Conservation (phyloP, 1,140 invertebrate species). For the Diprion similis region DNA sequence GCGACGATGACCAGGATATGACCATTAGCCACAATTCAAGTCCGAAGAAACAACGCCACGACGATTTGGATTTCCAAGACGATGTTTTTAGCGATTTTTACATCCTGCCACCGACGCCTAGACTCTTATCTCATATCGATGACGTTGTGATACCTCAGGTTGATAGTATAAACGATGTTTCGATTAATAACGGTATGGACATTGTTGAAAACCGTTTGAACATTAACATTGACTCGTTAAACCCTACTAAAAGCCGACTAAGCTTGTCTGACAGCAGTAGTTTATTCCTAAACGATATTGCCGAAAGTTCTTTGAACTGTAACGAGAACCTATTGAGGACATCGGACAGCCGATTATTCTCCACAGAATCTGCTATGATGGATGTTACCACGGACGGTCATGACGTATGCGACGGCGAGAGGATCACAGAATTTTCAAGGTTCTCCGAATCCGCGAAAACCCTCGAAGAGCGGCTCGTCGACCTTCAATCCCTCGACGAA, state of each 20-base stretch:
- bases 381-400: conserved; percentile 49
- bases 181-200: conserved; percentile 17
- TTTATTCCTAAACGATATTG: conserved; percentile 20
- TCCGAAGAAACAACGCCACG: conserved; percentile 52
- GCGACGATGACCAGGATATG: conserved; percentile 53
- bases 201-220: conserved; percentile 52
- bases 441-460: conserved; percentile 50
- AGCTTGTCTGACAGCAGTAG: conserved; percentile 20
- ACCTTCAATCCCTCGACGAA: conserved; percentile 54
- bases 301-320: background rate
- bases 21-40: conserved; percentile 47
- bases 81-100: conserved; percentile 70
- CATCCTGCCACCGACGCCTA: conserved; percentile 70
- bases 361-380: conserved; percentile 36
- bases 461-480: conserved; percentile 50
- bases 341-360: background rate
- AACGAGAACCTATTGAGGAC: background rate
- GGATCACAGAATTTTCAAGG: conserved; percentile 54
- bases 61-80: conserved; percentile 53
- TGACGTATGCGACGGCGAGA: conserved; percentile 43
- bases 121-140: conserved; percentile 72
- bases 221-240: conserved; percentile 31
- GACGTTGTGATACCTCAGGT: conserved; percentile 43
- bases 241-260: conserved; percentile 29
- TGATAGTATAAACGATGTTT: conserved; percentile 14